A percentile compares a stretch with the other conserved stretches of the same genome.
These are phyloP conservation scores for Temnothorax nylanderi DNA, from an alignment of 1,140 invertebrate species.

Conservation along the genomic window DNA sequence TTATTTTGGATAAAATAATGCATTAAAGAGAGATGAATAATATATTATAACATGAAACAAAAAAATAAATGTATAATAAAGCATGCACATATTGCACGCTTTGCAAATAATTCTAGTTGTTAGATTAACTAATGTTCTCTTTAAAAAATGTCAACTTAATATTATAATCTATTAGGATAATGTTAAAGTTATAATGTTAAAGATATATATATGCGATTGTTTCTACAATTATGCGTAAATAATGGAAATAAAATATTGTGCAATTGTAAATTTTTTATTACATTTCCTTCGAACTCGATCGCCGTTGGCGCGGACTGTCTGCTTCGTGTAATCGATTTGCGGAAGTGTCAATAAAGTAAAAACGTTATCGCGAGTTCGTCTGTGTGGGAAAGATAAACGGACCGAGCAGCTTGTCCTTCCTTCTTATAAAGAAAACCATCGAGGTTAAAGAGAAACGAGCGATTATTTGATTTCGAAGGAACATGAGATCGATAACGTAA, in stretches of 20 bases:
- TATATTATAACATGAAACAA: neutral
- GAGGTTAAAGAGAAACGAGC: slow-evolving; percentile 29
- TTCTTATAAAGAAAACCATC: slow-evolving; percentile 64
- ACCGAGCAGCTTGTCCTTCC: slow-evolving; percentile 63
- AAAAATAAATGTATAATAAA: neutral
- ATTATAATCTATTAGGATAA: neutral
- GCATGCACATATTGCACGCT: too few relatives aligned
- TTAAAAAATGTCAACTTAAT: neutral
- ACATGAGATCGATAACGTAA: neutral
- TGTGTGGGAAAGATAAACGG: slow-evolving; percentile 73
- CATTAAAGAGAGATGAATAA: neutral
- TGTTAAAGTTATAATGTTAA: neutral
- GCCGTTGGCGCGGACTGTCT: neutral
- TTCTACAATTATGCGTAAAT: neutral
- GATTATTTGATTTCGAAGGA: slow-evolving; percentile 40
- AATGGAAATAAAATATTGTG: neutral
- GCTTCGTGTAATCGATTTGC: slow-evolving; percentile 71
- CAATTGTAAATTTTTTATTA: neutral
- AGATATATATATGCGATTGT: neutral
- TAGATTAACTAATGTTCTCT: neutral
- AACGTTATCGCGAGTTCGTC: slow-evolving; percentile 69
- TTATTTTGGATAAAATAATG: neutral
- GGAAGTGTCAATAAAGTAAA: slow-evolving; percentile 72
- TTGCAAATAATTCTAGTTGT: neutral
- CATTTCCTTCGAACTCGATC: neutral